These are phyloP conservation scores for Grapholita molesta DNA, from an alignment of 1,140 invertebrate genomes.

Conservation along the genomic window DNA sequence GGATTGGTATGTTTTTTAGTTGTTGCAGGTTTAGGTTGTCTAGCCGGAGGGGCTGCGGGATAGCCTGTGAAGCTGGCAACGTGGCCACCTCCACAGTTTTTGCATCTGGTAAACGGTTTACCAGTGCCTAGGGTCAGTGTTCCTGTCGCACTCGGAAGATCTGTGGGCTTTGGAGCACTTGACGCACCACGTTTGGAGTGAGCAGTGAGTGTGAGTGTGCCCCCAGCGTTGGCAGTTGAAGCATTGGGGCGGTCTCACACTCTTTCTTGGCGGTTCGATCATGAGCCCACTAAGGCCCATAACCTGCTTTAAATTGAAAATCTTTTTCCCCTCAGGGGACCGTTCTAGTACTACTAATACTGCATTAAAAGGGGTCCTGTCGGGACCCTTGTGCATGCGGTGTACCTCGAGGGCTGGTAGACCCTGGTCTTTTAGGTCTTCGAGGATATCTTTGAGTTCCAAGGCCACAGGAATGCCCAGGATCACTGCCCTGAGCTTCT, in stretches of 20 bases:
- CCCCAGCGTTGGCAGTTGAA: constrained; percentile 48
- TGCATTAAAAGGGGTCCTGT: too few species aligned
- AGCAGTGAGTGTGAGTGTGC: constrained; percentile 44
- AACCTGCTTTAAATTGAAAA: background rate
- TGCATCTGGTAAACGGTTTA: background rate
- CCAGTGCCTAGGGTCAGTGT: background rate
- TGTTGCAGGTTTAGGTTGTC: too few species aligned
- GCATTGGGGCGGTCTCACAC: constrained; percentile 42
- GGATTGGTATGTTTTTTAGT: too few species aligned
- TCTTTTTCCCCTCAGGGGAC: background rate
- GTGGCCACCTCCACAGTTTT: constrained; percentile 22
- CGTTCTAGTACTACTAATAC: too few species aligned
- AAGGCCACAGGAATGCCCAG: too few species aligned
- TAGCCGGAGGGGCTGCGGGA: background rate
- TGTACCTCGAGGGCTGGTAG: too few species aligned
- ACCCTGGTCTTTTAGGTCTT: too few species aligned
- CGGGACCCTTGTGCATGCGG: too few species aligned
- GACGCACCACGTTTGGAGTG: constrained; percentile 36
- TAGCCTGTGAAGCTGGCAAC: constrained; percentile 32
- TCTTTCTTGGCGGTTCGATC: constrained; percentile 36
- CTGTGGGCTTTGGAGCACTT: constrained; percentile 45
- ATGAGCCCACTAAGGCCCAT: background rate
- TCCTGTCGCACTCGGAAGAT: constrained; percentile 21
- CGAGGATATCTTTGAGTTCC: too few species aligned
- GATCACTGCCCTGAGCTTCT: too few species aligned